Conservation (phyloP, 1,140 invertebrate species). For the Ectropis grisescens region DNA sequence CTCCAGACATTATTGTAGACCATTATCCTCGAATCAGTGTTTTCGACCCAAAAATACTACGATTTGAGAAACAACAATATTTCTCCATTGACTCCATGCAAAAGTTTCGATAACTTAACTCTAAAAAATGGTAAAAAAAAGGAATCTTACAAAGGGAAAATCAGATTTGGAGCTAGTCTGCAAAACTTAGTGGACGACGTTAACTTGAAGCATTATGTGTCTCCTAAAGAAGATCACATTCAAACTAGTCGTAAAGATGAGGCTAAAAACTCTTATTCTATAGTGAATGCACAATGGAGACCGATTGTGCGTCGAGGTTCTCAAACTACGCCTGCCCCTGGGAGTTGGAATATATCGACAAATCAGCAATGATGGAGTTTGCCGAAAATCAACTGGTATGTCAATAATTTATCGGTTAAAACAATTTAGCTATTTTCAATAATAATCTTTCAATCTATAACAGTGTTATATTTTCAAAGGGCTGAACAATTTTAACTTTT, state of each 20-base stretch:
- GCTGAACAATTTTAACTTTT: no score
- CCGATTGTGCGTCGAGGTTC: constrained; percentile 31
- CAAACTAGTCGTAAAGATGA: constrained; percentile 25
- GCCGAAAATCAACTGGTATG: constrained; percentile 19
- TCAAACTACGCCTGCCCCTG: constrained; percentile 28
- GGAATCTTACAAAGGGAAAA: constrained; percentile 22
- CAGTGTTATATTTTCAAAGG: no score
- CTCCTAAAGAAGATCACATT: constrained; percentile 30
- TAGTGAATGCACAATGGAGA: constrained; percentile 39
- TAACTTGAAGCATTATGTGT: constrained; percentile 43
- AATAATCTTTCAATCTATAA: no score
- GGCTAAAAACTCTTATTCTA: constrained; percentile 48
- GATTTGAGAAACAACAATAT: constrained; percentile 55
- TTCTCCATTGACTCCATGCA: constrained; percentile 36
- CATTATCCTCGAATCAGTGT: constrained; percentile 39
- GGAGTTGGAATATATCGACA: constrained; percentile 49
- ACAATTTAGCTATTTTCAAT: no score
- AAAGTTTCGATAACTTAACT: constrained; percentile 58
- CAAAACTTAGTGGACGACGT: constrained; percentile 51
- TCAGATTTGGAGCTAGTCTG: constrained; percentile 46
- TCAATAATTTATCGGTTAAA: no score
- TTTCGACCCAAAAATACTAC: constrained; percentile 49
- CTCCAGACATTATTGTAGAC: constrained; percentile 34
- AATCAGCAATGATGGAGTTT: constrained; percentile 31
- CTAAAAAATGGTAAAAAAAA: constrained; percentile 26